A percentile compares a stretch with the other conserved stretches of the same genome.
Evolutionary conservation across 1,140 invertebrate species (phyloP).

Genomic region (Papilio xuthus): DNA sequence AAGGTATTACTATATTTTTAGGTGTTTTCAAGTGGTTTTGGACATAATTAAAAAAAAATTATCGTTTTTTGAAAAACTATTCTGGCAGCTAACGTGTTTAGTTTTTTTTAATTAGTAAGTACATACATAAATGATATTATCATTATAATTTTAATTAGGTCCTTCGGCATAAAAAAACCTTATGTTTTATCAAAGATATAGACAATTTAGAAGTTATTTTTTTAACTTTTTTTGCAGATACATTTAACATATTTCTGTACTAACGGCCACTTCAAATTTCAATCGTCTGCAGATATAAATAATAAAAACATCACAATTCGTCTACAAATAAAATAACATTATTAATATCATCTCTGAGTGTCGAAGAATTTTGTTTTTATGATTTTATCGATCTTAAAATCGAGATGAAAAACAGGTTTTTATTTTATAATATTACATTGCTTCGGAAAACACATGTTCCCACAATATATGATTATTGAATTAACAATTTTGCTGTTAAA

Average conservation of each 20-base stretch:
- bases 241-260: not conserved
- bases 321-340: conserved; percentile 1
- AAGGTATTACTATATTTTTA: too few relatives aligned
- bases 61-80: too few relatives aligned
- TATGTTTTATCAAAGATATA: too few relatives aligned
- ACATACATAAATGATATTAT: too few relatives aligned
- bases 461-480: not conserved
- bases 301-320: not conserved
- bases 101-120: too few relatives aligned
- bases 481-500: too few relatives aligned
- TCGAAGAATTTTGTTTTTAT: conserved; percentile 14
- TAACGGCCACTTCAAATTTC: not conserved
- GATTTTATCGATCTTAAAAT: conserved; percentile 5
- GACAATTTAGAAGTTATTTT: not conserved
- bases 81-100: too few relatives aligned
- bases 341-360: not conserved
- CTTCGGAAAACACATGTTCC: not conserved
- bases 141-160: too few relatives aligned
- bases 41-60: too few relatives aligned
- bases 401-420: conserved; percentile 7
- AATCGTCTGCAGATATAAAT: not conserved
- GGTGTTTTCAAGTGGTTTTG: too few relatives aligned
- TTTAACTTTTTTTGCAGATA: not conserved
- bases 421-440: not conserved
- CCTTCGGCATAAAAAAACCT: too few relatives aligned